These are phyloP conservation scores for Megalops atlanticus DNA, from an alignment of 2,113 vertebrate genomes.

Conservation along the genomic window DNA sequence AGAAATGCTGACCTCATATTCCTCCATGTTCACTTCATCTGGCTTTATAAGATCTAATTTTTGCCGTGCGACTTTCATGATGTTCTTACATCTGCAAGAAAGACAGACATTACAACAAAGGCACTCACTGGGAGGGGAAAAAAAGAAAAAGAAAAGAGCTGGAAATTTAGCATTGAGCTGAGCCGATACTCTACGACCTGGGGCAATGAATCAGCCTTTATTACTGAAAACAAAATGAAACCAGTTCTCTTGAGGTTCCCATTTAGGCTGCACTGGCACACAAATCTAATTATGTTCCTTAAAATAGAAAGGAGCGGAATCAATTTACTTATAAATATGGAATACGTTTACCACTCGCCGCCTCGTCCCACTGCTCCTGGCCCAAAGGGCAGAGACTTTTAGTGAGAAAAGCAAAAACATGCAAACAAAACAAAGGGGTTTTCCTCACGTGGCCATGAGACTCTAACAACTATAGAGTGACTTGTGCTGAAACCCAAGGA, in stretches of 20 bases:
- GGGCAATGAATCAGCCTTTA: conserved; percentile 70
- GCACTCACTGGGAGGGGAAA: conserved; percentile 47
- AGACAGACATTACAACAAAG: conserved; percentile 42
- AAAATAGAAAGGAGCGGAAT: conserved; percentile 70
- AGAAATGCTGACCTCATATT: conserved; percentile 84
- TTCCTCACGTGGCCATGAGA: not conserved
- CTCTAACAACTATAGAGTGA: not conserved
- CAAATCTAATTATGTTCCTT: conserved; percentile 70
- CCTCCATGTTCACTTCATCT: conserved; percentile 93
- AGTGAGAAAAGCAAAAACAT: not conserved
- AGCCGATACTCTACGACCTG: conserved; percentile 52
- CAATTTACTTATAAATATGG: conserved; percentile 71
- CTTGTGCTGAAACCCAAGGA: not conserved
- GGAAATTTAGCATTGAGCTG: conserved; percentile 42
- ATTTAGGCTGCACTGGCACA: conserved; percentile 61
- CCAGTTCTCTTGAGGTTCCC: conserved; percentile 59
- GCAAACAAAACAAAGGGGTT: no score
- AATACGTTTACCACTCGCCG: conserved; percentile 34
- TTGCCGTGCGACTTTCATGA: conserved; percentile 95
- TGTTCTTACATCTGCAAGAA: conserved; percentile 85
- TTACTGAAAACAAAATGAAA: conserved; percentile 66
- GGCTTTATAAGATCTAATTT: conserved; percentile 97
- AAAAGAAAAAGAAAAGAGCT: not conserved
- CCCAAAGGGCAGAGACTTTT: not conserved
- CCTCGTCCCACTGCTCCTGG: not conserved